Base-by-base conservation (phyloP, 1,140 invertebrate genomes). In the Anastrepha ludens region DNA sequence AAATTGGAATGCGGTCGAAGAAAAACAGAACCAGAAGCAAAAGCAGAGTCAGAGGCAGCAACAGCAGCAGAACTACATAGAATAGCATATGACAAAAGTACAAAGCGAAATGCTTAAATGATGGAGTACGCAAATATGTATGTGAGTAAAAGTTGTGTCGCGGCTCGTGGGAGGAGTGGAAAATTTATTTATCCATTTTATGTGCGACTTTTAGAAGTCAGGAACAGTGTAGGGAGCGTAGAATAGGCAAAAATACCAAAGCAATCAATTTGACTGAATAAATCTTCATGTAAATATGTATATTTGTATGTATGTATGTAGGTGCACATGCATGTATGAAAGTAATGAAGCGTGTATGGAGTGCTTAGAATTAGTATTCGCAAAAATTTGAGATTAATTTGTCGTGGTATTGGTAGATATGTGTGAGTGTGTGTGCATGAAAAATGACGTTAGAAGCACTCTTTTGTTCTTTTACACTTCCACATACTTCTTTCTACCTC, bases 1-100 rank as follows among this genome's bases (percentile, higher is more conserved):
- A 50, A 81, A 58, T 81, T 55, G 74, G 74, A 81, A 81, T 81
- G 74, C 44, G 74, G 74, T 55, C 74, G 74, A 9, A 17, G 8
- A 81, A 81, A 81, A 50, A 81, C 74, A 81, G 47, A 41, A 55
- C 17, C 65, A 62, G 15, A 13, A 62, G 9, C 17, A 44, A 15
- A 47, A 65, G n/a, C 64, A 65, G n/a, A 20, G 60, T 1, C 1
- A 65, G 20, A 20, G 44, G 3, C 67, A 74, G 41, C 15, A 74
- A 17, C 47, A 58, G 74, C 47, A 81, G 70, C n/a, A n/a, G 70
- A 74, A 74, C 44, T 17, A 55, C 9, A 81, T 15, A 81, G 20
- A 81, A 55, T 55, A 41, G 47, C 47, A 55, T 81, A 55, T 81
- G 44, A 8, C n/a, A 50, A 58, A 29, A 55, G 20, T 5, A 50